Evolutionary conservation across 2,113 vertebrate genomes (phyloP).

Genomic region (Oncorhynchus nerka): DNA sequence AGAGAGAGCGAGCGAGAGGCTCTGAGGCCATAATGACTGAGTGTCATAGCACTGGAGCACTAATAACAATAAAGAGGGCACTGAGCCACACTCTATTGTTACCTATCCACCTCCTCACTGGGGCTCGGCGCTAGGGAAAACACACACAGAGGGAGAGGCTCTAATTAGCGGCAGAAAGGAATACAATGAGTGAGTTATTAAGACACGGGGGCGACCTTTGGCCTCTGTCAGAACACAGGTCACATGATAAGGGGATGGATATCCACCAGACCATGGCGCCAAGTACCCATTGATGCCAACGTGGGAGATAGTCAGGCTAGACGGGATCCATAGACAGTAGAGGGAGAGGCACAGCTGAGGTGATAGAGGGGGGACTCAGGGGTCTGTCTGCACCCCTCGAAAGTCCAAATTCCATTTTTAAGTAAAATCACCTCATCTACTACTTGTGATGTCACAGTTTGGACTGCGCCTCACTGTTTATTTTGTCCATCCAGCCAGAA

Average conservation of each 20-base stretch:
- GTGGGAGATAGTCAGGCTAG: conserved; percentile 55
- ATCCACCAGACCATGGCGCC: conserved; percentile 74
- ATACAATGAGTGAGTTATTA: conserved; percentile 89
- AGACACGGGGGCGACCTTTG: conserved; percentile 80
- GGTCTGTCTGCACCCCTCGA: conserved; percentile 72
- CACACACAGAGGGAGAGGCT: too few species aligned
- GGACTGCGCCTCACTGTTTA: conserved; percentile 29
- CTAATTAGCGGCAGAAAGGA: conserved; percentile 82
- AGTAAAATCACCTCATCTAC: too few species aligned
- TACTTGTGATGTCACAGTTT: conserved; percentile 74
- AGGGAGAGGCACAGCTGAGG: conserved; percentile 34
- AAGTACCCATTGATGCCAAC: conserved; percentile 71
- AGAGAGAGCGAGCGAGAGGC: conserved; percentile 35
- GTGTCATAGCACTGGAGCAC: conserved; percentile 69
- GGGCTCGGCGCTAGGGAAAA: not conserved
- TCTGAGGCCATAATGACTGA: conserved; percentile 65
- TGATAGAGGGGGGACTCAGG: conserved; percentile 21
- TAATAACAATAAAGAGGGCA: too few species aligned
- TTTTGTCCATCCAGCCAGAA: too few species aligned
- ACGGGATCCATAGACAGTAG: conserved; percentile 37
- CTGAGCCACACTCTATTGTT: conserved; percentile 72
- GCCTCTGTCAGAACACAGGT: conserved; percentile 69
- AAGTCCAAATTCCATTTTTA: conserved; percentile 45
- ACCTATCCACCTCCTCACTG: conserved; percentile 56
- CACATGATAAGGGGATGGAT: conserved; percentile 72